phyloP scores from a whole-genome alignment of 2,113 vertebrate species.

The Lophura nycthemera region DNA sequence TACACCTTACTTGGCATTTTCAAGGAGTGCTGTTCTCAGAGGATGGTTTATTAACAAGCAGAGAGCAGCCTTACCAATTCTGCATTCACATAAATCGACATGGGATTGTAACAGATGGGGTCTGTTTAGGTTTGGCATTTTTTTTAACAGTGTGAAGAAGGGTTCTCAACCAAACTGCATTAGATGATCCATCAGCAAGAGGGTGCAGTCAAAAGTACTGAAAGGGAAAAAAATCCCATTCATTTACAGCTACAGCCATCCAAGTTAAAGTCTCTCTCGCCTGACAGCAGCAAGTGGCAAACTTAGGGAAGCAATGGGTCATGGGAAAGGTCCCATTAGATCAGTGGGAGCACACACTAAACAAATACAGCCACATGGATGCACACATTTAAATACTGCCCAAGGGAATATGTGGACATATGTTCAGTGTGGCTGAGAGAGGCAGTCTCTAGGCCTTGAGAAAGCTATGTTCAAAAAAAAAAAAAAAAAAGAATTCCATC shows the following conservation, averaged over 20 bases:
- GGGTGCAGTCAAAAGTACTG: slow-evolving; percentile 39
- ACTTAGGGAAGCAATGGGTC: slow-evolving; percentile 81
- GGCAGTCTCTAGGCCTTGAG: slow-evolving; percentile 63
- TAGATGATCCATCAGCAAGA: slow-evolving; percentile 69
- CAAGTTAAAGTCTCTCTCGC: slow-evolving; percentile 70
- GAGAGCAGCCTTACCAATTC: slow-evolving; percentile 35
- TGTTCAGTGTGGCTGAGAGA: slow-evolving; percentile 73
- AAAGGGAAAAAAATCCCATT: slow-evolving; percentile 48
- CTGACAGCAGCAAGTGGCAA: slow-evolving; percentile 80
- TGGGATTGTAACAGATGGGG: slow-evolving; percentile 74
- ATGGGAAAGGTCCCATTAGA: slow-evolving; percentile 83
- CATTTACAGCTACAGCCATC: slow-evolving; percentile 63
- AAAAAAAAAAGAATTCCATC: slow-evolving; percentile 57
- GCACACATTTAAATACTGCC: slow-evolving; percentile 76
- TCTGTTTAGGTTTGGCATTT: slow-evolving; percentile 64
- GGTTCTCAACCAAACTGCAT: slow-evolving; percentile 62
- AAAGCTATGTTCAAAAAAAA: slow-evolving; percentile 58
- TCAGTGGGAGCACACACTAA: slow-evolving; percentile 80
- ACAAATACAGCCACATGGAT: slow-evolving; percentile 81
- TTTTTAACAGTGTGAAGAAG: slow-evolving; percentile 45
- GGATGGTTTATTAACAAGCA: slow-evolving; percentile 53
- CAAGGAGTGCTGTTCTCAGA: neutral
- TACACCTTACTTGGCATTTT: neutral
- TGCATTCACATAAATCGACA: slow-evolving; percentile 52
- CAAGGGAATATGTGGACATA: slow-evolving; percentile 78